phyloP scores from a whole-genome alignment of 2,797 vertebrate species.

The Bucorvus abyssinicus region DNA sequence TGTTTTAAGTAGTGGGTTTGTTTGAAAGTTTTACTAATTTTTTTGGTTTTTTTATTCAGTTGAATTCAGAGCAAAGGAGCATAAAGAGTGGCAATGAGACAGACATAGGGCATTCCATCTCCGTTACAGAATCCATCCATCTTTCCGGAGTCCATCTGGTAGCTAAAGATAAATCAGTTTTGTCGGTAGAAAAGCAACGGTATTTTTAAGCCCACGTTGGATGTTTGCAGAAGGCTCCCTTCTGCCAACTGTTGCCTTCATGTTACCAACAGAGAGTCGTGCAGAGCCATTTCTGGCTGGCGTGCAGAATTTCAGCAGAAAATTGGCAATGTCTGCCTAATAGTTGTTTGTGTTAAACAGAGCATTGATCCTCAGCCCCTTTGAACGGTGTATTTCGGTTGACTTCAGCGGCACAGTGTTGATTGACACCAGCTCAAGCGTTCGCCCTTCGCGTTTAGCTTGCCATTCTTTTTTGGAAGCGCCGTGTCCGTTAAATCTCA shows the following conservation, averaged over 20 bases:
- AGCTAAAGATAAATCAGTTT: constrained; percentile 20
- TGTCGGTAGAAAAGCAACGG: constrained; percentile 15
- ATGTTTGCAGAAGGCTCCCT: constrained; percentile 14
- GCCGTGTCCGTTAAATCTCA: neutral
- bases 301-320: neutral
- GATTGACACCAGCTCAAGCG: neutral
- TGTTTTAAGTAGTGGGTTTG: fast-evolving
- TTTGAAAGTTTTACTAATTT: neutral
- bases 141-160: neutral
- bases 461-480: neutral
- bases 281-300: constrained; percentile 5
- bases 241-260: neutral
- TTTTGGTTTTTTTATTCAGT: neutral
- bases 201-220: neutral
- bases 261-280: neutral
- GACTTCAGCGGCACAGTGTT: neutral
- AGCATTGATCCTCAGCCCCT: neutral
- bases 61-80: neutral
- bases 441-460: neutral
- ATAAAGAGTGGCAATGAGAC: neutral
- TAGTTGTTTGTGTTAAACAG: neutral
- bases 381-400: neutral
- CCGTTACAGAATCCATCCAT: constrained; percentile 1
- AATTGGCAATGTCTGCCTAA: neutral
- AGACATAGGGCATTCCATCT: neutral